Percentiles rank a stretch among this genome's conserved stretches.
Evolutionary conservation across 2,888 invertebrate species (phyloP).

Genomic region (Orthosia incerta): DNA sequence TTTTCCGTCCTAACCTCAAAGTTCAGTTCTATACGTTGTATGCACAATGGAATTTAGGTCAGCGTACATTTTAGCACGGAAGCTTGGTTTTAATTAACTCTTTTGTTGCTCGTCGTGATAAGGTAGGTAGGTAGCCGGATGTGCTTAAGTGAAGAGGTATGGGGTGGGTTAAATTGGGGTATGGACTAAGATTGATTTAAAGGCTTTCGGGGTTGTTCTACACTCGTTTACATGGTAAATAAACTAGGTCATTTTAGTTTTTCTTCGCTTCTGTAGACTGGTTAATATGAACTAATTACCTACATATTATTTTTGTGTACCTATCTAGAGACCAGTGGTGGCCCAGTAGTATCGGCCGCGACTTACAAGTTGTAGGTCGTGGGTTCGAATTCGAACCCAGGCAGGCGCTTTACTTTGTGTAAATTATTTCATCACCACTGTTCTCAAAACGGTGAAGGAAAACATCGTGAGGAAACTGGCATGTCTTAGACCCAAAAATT

Average conservation of each 20-base stretch:
- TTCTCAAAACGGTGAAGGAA: no score
- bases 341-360: no score
- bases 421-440: no score
- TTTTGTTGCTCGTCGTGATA: constrained; percentile 34
- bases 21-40: neutral
- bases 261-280: no score
- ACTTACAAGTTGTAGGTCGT: no score
- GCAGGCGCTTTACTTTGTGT: no score
- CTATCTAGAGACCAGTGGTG: no score
- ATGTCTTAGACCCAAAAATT: no score
- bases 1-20: neutral
- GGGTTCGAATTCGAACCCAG: no score
- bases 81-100: constrained; percentile 52
- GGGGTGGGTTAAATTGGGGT: neutral
- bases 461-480: no score
- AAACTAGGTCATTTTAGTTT: neutral
- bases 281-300: no score
- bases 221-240: neutral
- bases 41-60: constrained; percentile 30
- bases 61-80: constrained; percentile 28
- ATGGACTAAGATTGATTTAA: neutral
- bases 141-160: neutral
- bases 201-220: no score
- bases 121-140: constrained; percentile 5
- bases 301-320: neutral